Conservation (phyloP, 1,140 invertebrate genomes). For the Patella vulgata region DNA sequence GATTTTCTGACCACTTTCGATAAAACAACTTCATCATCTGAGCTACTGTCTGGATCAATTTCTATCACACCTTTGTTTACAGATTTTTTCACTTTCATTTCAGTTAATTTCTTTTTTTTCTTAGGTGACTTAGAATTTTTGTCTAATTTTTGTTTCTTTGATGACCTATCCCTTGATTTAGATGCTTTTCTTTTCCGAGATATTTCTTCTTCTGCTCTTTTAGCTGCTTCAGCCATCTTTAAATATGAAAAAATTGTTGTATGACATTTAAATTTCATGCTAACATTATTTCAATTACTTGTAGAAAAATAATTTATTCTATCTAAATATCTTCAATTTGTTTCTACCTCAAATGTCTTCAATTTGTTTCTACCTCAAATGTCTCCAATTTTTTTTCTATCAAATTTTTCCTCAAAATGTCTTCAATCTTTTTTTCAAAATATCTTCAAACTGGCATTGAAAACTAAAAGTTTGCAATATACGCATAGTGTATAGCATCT, state of each 20-base stretch:
- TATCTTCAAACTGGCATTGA: too few species aligned
- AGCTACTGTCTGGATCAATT: conserved; percentile 15
- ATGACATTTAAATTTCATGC: too few species aligned
- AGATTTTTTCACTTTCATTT: conserved; percentile 30
- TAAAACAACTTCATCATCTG: conserved; percentile 11
- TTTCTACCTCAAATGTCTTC: too few species aligned
- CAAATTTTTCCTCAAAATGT: too few species aligned
- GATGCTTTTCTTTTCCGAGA: conserved; percentile 35
- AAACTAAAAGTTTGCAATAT: too few species aligned
- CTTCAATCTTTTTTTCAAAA: too few species aligned
- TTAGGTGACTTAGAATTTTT: conserved; percentile 30
- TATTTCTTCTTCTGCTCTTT: conserved; percentile 41
- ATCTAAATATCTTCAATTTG: too few species aligned
- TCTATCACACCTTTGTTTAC: conserved; percentile 17
- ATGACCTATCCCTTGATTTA: conserved; percentile 20
- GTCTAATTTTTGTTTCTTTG: conserved; percentile 41
- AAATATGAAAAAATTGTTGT: conserved; percentile 14
- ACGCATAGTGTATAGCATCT: too few species aligned
- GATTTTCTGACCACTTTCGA: background rate
- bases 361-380: too few species aligned
- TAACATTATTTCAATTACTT: too few species aligned
- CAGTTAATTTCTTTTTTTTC: conserved; percentile 33
- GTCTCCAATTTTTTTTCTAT: too few species aligned
- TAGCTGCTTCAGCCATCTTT: conserved; percentile 48
- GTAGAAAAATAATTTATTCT: too few species aligned